Evolutionary conservation across 2,888 invertebrate species (phyloP), one percentile per base, ranked within the genome.

Genomic region (Chironomus riparius): DNA sequence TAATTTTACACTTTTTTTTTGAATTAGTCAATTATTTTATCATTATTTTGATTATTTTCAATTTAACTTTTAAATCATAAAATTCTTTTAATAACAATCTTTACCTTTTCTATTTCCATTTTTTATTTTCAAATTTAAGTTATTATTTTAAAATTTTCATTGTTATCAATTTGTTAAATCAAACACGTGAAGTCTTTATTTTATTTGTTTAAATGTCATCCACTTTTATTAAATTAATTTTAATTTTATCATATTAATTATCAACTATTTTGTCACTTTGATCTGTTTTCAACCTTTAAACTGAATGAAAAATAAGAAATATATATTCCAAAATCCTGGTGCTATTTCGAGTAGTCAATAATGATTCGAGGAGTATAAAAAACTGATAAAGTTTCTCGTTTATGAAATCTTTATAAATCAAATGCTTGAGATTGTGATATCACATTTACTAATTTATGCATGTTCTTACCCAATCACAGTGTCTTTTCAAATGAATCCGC

Each of bases 381-480:
- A 56, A 56, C 56, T 56, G 56, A 56, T 56, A 56, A 56, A 56
- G 7, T 18, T 15, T 56, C 38, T 38, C 38, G 56, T 56, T 15
- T 18, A 56, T 15, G 15, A 56, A 24, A 50, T 56, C 50, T 70
- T 56, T 56, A 13, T 70, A 22, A 70, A 70, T n/a, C 22, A 56
- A 56, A 70, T 56, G 22, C 48, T 70, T 22, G 70, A 70, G 50
- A 70, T 68, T 15, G 10, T 24, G 28, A 68, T 38, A 68, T 70
- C 50, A 24, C 22, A 50, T 50, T 70, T 70, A 70, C 21, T 70
- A 70, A 70, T 70, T 70, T 50, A 70, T 70, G 70, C 21, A n/a
- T 4, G 22, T 70, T 70, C 70, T 70, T 70, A n/a, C n/a, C 70
- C 22, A 70, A 70, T 70, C 70, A 70, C 22, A 70, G 15, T 2